Evolutionary conservation across 2,888 invertebrate genomes (phyloP).

Genomic region (Acanthosepion lycidas): DNA sequence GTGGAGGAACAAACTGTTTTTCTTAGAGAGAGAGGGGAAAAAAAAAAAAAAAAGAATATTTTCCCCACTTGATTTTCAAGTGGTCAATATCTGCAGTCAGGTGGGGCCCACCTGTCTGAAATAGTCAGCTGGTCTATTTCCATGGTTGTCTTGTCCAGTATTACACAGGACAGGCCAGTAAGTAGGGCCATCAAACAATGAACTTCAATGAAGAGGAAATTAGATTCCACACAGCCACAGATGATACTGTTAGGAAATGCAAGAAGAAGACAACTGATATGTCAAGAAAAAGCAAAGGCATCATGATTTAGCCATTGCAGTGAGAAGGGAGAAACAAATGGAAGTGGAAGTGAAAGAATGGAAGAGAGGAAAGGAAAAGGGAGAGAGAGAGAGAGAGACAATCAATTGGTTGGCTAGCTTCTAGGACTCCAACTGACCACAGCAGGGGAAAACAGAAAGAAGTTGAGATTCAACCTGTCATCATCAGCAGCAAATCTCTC

Average conservation of each 20-base stretch:
- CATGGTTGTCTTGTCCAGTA: background rate
- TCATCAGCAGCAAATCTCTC: background rate
- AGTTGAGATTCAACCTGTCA: background rate
- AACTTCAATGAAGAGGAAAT: background rate
- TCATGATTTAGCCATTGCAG: too few species aligned
- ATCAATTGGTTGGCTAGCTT: background rate
- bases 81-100: background rate
- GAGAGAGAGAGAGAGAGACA: background rate
- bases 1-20: background rate
- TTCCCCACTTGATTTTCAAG: background rate
- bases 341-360: background rate
- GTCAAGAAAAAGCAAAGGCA: background rate
- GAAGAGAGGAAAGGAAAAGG: background rate
- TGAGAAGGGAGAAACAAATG: background rate
- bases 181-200: background rate
- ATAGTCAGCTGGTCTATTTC: background rate
- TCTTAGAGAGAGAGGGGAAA: background rate
- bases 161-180: background rate
- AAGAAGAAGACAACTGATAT: constrained; percentile 21
- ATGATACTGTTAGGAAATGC: background rate
- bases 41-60: too few species aligned
- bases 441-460: background rate
- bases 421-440: constrained; percentile 33
- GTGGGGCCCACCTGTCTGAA: background rate
- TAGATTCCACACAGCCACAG: background rate